Conservation (phyloP, 2,888 invertebrate species). For the Microplitis deprimator region DNA sequence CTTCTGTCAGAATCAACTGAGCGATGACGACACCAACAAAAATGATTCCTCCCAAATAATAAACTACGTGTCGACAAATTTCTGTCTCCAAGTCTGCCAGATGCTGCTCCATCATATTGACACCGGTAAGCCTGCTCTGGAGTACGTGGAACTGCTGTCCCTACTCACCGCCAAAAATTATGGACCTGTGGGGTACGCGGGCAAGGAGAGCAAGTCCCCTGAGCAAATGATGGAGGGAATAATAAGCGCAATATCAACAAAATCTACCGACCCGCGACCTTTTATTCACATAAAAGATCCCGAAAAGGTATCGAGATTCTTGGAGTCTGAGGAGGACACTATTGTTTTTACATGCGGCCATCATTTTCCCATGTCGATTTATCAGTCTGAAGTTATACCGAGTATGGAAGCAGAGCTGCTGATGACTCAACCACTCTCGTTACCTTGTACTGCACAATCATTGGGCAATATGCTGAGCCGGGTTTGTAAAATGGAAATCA, state of each 20-base stretch:
- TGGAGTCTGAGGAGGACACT: slow-evolving; percentile 63
- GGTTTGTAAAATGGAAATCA: slow-evolving; percentile 62
- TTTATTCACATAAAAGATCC: slow-evolving; percentile 68
- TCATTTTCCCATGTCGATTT: slow-evolving; percentile 63
- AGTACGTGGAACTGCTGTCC: slow-evolving; percentile 66
- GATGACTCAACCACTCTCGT: slow-evolving; percentile 59
- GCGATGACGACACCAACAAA: slow-evolving; percentile 55
- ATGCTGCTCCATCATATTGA: slow-evolving; percentile 64
- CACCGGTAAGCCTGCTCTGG: slow-evolving; percentile 65
- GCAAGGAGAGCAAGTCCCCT: slow-evolving; percentile 61
- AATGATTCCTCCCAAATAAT: slow-evolving; percentile 53
- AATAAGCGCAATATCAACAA: slow-evolving; percentile 63
- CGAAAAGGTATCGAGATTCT: slow-evolving; percentile 59
- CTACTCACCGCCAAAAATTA: slow-evolving; percentile 64
- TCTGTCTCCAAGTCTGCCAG: slow-evolving; percentile 65
- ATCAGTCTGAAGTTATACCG: slow-evolving; percentile 63
- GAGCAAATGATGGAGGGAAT: slow-evolving; percentile 68
- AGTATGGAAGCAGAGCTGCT: slow-evolving; percentile 67
- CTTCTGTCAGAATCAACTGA: slow-evolving; percentile 60
- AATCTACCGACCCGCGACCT: slow-evolving; percentile 62
- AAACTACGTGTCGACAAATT: slow-evolving; percentile 64
- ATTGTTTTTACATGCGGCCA: slow-evolving; percentile 69
- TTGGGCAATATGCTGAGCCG: slow-evolving; percentile 60
- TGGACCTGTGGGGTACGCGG: slow-evolving; percentile 63
- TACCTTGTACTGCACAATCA: slow-evolving; percentile 67